A percentile compares a stretch with the other conserved stretches of the same genome.
Conservation (phyloP, 2,888 invertebrate species). For the Heliothis peltigera region DNA sequence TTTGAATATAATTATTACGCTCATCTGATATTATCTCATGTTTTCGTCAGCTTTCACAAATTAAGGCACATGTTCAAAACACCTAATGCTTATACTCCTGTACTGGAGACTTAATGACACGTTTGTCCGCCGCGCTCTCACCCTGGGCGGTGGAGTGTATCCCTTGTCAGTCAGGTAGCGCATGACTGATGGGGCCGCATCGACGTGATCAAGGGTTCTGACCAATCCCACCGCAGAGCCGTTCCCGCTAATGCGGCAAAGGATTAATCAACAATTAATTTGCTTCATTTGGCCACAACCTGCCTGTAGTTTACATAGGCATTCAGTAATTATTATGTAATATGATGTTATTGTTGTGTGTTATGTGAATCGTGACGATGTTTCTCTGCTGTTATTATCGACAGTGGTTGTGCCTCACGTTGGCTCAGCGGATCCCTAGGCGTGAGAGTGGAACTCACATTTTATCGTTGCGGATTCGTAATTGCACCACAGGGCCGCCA, state of each 20-base stretch:
- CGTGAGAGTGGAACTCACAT: constrained; percentile 33
- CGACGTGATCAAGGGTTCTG: constrained; percentile 70
- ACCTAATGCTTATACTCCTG: constrained; percentile 10
- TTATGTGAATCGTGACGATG: constrained; percentile 4
- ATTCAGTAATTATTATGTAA: constrained; percentile 49
- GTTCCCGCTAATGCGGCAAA: constrained; percentile 58
- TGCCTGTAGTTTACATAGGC: constrained; percentile 40
- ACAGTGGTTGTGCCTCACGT: constrained; percentile 13
- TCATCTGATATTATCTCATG: not conserved
- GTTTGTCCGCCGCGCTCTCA: constrained; percentile 40
- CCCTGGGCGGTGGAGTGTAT: constrained; percentile 14
- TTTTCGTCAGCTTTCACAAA: not conserved
- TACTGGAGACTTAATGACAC: constrained; percentile 13
- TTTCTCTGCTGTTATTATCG: constrained; percentile 9
- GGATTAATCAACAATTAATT: constrained; percentile 73
- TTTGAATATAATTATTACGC: not conserved
- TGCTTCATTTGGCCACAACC: constrained; percentile 59
- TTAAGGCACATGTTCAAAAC: not conserved
- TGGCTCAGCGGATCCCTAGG: constrained; percentile 5
- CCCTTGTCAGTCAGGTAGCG: constrained; percentile 61
- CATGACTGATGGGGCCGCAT: constrained; percentile 70
- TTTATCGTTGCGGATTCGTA: constrained; percentile 46
- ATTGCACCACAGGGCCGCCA: constrained; percentile 30
- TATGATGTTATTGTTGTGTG: constrained; percentile 25
- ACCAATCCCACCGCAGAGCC: constrained; percentile 57